These are phyloP conservation scores for Tapera naevia DNA, from an alignment of 2,797 vertebrate species.

Conservation along the genomic window DNA sequence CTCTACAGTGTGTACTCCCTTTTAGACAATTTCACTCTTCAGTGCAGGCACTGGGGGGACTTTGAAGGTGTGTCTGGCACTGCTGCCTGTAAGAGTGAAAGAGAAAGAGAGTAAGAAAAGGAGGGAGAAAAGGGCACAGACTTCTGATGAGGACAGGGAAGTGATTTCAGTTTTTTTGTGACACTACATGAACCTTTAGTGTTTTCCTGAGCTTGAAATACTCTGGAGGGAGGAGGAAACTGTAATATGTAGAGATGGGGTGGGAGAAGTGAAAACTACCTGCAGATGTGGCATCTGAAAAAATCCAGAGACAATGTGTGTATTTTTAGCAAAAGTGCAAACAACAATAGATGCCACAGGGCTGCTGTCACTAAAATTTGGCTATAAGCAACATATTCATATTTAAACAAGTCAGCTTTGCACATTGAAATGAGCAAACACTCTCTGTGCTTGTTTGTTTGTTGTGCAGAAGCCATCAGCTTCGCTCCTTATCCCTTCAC, in stretches of 20 bases:
- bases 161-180: constrained; percentile 15
- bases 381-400: constrained; percentile 72
- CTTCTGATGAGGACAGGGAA: not conserved
- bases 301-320: constrained; percentile 42
- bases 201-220: not conserved
- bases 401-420: constrained; percentile 76
- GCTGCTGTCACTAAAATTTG: constrained; percentile 73
- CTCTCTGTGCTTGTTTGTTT: constrained; percentile 61
- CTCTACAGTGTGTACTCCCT: not conserved
- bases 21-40: not conserved
- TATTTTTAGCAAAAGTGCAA: constrained; percentile 78
- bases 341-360: constrained; percentile 55
- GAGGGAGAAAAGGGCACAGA: not conserved
- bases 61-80: not conserved
- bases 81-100: not conserved
- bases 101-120: not conserved
- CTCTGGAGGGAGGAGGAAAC: not conserved
- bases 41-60: not conserved
- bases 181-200: not conserved
- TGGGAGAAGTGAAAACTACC: constrained; percentile 39
- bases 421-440: constrained; percentile 62
- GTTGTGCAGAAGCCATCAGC: constrained; percentile 53
- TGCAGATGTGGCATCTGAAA: constrained; percentile 62
- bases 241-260: not conserved
- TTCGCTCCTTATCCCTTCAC: constrained; percentile 22